Conservation (phyloP, 2,797 vertebrate genomes). For the Lerista edwardsae region DNA sequence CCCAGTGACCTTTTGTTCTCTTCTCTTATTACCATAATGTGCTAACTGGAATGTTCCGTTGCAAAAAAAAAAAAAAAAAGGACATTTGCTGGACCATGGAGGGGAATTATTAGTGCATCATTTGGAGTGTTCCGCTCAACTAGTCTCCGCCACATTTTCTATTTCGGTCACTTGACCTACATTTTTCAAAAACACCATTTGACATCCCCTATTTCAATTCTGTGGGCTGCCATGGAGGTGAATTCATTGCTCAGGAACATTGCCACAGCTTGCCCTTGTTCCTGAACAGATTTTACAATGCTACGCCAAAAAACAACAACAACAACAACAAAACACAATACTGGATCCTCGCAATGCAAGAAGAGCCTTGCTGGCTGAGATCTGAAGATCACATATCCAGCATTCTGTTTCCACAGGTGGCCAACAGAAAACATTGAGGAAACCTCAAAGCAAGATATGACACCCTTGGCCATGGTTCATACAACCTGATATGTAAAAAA, state of each 20-base stretch:
- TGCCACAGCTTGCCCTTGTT: not conserved
- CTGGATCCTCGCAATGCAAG: too few species aligned
- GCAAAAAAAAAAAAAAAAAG: not conserved
- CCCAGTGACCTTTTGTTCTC: not conserved
- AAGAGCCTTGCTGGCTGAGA: too few species aligned
- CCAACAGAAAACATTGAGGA: too few species aligned
- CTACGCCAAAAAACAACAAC: too few species aligned
- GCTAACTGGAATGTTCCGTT: conserved; percentile 6
- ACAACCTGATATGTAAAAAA: too few species aligned
- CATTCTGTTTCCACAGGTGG: too few species aligned
- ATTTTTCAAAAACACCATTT: conserved; percentile 55
- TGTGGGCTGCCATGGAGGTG: not conserved
- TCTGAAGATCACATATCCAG: too few species aligned
- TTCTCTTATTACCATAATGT: not conserved
- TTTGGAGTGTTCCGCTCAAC: conserved; percentile 68
- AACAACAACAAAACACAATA: too few species aligned
- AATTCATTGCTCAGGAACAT: not conserved
- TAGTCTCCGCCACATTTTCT: conserved; percentile 61
- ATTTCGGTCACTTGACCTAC: conserved; percentile 65
- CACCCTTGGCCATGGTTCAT: too few species aligned
- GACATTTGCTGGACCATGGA: conserved; percentile 10
- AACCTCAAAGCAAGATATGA: too few species aligned
- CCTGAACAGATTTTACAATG: conserved; percentile 10
- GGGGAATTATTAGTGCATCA: conserved; percentile 41
- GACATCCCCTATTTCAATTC: conserved; percentile 31